Evolutionary conservation across 1,140 invertebrate species (phyloP).

Genomic region (Cotesia typhae): DNA sequence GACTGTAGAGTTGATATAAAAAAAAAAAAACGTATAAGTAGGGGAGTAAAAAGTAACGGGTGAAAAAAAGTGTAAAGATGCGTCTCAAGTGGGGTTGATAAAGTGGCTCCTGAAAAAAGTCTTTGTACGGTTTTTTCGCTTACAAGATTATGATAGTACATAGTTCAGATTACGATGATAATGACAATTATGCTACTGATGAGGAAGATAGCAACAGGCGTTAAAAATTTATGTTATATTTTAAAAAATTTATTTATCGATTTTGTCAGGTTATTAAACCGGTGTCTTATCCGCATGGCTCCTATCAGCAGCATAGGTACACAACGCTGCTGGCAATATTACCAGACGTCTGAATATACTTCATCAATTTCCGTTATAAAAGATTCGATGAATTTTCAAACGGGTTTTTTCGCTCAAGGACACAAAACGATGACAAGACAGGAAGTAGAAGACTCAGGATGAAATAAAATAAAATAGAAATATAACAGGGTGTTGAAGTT

Average conservation of each 20-base stretch:
- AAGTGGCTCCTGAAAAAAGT: not conserved
- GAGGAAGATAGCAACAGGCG: not conserved
- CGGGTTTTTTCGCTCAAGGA: slow-evolving; percentile 29
- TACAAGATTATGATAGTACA: slow-evolving; percentile 6
- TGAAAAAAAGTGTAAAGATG: slow-evolving; percentile 11
- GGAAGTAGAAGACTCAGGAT: not conserved
- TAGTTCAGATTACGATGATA: not conserved
- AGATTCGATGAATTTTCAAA: slow-evolving; percentile 43
- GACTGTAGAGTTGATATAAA: slow-evolving; percentile 1
- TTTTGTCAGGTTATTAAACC: slow-evolving; percentile 37
- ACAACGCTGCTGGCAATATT: slow-evolving; percentile 39
- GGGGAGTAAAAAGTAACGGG: not conserved
- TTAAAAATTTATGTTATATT: not conserved
- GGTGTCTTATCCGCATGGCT: slow-evolving; percentile 25
- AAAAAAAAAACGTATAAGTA: not conserved
- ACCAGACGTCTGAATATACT: slow-evolving; percentile 27
- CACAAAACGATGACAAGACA: slow-evolving; percentile 2
- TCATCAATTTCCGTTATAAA: slow-evolving; percentile 27
- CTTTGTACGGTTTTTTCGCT: not conserved
- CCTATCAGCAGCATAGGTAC: not conserved
- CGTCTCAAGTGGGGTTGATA: slow-evolving; percentile 1
- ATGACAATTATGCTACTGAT: not conserved
- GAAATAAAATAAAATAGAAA: slow-evolving; percentile 9
- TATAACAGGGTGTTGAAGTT: slow-evolving; percentile 17
- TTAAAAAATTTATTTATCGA: not conserved